These are phyloP conservation scores for Eretmochelys imbricata DNA, from an alignment of 2,113 vertebrate species.

Conservation along the genomic window DNA sequence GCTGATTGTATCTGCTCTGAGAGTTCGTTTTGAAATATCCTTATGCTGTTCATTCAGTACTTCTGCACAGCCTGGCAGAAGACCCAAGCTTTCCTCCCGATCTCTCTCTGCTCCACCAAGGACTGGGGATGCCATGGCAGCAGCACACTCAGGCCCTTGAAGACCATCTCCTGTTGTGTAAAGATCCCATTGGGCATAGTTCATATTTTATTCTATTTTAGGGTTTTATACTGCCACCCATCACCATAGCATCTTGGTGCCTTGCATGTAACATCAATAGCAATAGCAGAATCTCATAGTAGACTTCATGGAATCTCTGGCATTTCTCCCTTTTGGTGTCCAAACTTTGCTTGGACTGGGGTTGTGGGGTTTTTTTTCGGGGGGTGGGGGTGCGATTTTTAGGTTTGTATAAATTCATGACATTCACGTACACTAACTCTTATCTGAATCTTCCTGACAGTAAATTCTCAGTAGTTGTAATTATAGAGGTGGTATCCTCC, in stretches of 20 bases:
- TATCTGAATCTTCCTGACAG: neutral
- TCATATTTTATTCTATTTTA: neutral
- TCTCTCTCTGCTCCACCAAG: neutral
- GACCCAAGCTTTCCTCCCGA: neutral
- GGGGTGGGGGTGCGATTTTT: neutral
- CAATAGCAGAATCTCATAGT: neutral
- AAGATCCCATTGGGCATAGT: neutral
- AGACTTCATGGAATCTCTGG: neutral
- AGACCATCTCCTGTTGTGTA: neutral
- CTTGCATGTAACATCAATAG: neutral
- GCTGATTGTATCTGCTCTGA: neutral
- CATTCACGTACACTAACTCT: neutral
- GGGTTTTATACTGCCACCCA: neutral
- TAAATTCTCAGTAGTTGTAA: neutral
- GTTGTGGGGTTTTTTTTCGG: neutral
- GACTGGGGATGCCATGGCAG: neutral
- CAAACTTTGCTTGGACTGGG: neutral
- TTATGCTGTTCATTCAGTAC: neutral
- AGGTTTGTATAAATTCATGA: neutral
- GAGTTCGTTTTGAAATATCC: neutral
- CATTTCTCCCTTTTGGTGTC: neutral
- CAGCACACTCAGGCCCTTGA: neutral
- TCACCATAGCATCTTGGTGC: neutral
- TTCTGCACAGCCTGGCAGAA: neutral
- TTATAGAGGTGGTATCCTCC: neutral